Base-by-base conservation (phyloP, 2,797 vertebrate species). In the Netta rufina region DNA sequence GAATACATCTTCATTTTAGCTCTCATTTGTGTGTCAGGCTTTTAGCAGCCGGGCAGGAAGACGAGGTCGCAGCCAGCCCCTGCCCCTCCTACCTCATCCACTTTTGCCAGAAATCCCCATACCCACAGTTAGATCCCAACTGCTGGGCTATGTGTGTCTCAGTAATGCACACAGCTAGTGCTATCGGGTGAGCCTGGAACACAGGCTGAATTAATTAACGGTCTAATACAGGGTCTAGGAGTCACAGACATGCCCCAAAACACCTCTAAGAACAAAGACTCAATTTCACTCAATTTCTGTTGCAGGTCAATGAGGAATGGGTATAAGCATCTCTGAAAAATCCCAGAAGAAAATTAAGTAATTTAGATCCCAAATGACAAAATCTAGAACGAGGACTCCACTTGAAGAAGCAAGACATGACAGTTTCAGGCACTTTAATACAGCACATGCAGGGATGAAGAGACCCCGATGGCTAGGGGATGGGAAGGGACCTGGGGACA, bases 1-100 rank as follows among this genome's bases (percentile, higher is more conserved):
- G 67, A 82, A 88, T 75, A 54, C 47, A 12, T 95, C 95, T 94
- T 92, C 65, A 93, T 94, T 94, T 77, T 82, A 75, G 87, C 81
- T 62, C 67, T 3, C 51, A 4, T 47, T 20, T 32, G 71, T 8
- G 45, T 64, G 6, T 3, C 38, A 61, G 64, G 38, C 64, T 36
- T 33, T n/a, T 38, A 61, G 75, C 49, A 57, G 67, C 33, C 5
- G 9, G 69, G 79, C 70, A 84, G 71, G 32, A 8, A 33, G 66
- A 65, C 3, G 3, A 60, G 30, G 49, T 28, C 62, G 27, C 75
- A 36, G 64, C 6, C 3, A 0, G 15, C 20, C 43, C 60, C 54
- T 17, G 47, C 47, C 38, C 43, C 41, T 32, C 38, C 43, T 13
- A 3, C 9, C 17, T 38, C 32, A 11, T 18, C 2, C 81, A 54